These are phyloP conservation scores for Patella vulgata DNA, from an alignment of 1,140 invertebrate species.

Conservation along the genomic window DNA sequence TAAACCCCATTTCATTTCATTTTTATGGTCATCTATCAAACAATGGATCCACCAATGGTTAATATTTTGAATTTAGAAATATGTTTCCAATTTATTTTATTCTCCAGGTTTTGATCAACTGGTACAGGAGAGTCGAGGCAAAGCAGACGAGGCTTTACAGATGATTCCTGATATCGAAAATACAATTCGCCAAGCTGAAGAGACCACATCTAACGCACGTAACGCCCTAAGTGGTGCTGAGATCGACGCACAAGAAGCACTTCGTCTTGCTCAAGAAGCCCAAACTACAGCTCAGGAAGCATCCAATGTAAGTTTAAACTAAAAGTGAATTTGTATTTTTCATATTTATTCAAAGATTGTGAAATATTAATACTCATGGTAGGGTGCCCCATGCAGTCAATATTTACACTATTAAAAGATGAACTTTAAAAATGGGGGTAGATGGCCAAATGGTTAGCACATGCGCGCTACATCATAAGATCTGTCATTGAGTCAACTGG, in stretches of 20 bases:
- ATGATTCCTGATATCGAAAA: slow-evolving; percentile 72
- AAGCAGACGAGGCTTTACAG: slow-evolving; percentile 77
- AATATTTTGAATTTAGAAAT: background rate
- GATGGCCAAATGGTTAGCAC: no score
- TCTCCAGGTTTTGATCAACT: slow-evolving; percentile 85
- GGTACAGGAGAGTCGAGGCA: slow-evolving; percentile 81
- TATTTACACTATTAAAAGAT: background rate
- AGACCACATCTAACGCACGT: slow-evolving; percentile 70
- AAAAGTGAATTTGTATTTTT: no score
- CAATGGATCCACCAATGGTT: background rate
- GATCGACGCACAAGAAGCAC: slow-evolving; percentile 79
- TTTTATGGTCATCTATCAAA: no score
- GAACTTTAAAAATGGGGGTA: background rate
- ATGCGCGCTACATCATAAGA: no score
- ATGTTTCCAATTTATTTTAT: slow-evolving; percentile 30
- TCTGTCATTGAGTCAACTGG: no score
- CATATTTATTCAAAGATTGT: no score
- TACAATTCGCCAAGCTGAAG: slow-evolving; percentile 74
- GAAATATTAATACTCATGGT: no score
- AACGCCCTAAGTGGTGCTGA: slow-evolving; percentile 78
- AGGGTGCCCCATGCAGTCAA: no score
- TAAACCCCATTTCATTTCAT: no score
- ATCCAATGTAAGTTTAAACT: slow-evolving; percentile 77
- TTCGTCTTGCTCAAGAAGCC: slow-evolving; percentile 80
- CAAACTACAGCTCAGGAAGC: slow-evolving; percentile 78